Evolutionary conservation across 2,113 vertebrate species (phyloP).

Genomic region (Dipodomys merriami): DNA sequence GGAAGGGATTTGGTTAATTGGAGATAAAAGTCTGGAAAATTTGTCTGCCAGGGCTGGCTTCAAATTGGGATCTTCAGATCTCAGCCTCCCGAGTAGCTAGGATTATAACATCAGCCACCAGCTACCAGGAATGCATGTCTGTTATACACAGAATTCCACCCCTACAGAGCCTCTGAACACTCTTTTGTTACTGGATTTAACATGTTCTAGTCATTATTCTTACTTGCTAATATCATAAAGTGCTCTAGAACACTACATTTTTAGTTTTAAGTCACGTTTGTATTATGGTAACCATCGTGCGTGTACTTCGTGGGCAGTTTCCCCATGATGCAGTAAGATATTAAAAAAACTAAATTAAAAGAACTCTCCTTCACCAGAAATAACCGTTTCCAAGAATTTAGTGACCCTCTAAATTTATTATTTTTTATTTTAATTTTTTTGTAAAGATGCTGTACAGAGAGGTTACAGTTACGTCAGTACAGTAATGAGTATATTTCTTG

Average conservation of each 20-base stretch:
- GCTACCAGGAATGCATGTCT: neutral
- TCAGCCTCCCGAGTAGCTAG: no score
- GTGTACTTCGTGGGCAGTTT: neutral
- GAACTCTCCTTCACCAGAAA: neutral
- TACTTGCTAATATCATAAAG: slow-evolving; percentile 4
- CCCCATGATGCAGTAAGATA: neutral
- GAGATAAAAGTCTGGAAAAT: no score
- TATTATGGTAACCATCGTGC: neutral
- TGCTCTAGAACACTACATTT: neutral
- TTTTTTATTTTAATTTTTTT: no score
- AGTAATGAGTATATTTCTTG: no score
- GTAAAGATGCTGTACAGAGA: no score
- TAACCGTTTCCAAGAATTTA: neutral
- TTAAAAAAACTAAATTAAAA: neutral
- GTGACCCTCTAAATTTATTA: neutral
- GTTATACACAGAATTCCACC: neutral
- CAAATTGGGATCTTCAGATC: no score
- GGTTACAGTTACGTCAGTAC: no score
- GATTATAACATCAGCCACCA: no score
- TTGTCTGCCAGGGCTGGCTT: no score
- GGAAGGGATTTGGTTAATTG: no score
- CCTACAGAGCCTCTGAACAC: neutral
- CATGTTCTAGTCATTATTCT: neutral
- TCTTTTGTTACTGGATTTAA: neutral
- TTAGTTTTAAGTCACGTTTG: neutral